A percentile compares a stretch with the other conserved stretches of the same genome.
These are phyloP conservation scores for Semnornis frantzii DNA, from an alignment of 2,113 vertebrate genomes.

Conservation along the genomic window DNA sequence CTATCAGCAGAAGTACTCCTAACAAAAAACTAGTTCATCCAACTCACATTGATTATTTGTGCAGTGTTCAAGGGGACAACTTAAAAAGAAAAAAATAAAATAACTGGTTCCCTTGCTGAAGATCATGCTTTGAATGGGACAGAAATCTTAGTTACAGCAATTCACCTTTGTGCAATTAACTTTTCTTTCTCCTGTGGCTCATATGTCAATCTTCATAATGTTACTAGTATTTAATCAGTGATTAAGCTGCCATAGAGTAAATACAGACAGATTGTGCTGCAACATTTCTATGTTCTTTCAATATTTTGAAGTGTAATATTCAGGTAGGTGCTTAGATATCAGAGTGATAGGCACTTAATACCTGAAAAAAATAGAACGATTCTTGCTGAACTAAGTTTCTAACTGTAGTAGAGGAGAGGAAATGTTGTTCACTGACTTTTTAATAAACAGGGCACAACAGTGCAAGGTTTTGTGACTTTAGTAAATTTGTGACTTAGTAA, in stretches of 20 bases:
- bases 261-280: constrained; percentile 38
- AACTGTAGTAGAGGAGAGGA: neutral
- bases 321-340: constrained; percentile 56
- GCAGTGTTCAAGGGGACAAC: neutral
- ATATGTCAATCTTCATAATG: constrained; percentile 8
- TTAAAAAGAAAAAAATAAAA: neutral
- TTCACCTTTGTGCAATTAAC: constrained; percentile 22
- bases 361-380: constrained; percentile 53
- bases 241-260: constrained; percentile 47
- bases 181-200: neutral
- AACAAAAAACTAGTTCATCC: neutral
- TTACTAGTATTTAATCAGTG: constrained; percentile 38
- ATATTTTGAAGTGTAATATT: constrained; percentile 49
- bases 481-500: neutral
- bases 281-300: constrained; percentile 45
- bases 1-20: neutral
- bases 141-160: neutral
- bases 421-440: neutral
- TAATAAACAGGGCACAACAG: neutral
- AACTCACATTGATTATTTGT: neutral
- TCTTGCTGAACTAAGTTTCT: constrained; percentile 16
- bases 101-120: neutral
- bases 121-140: neutral
- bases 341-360: constrained; percentile 67
- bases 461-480: neutral